These are phyloP conservation scores for Metallyticus violacea DNA, from an alignment of 2,888 invertebrate genomes.

Conservation along the genomic window DNA sequence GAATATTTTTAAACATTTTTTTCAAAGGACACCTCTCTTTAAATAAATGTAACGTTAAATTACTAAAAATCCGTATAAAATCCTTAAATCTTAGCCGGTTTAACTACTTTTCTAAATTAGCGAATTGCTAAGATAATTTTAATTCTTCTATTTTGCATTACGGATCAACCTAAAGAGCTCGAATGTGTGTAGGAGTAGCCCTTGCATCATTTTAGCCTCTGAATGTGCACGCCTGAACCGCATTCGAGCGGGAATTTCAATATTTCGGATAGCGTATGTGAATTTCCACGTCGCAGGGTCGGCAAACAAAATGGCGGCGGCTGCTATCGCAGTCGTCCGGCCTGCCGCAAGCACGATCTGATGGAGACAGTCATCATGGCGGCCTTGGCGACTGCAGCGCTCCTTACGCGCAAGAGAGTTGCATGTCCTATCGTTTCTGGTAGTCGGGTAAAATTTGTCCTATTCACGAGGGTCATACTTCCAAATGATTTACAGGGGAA, in stretches of 20 bases:
- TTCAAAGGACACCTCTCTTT: neutral
- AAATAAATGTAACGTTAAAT: neutral
- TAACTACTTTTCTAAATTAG: neutral
- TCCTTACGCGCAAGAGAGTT: neutral
- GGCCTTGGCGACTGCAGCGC: conserved; percentile 5
- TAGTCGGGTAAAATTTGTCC: neutral
- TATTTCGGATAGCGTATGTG: neutral
- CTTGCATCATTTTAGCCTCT: neutral
- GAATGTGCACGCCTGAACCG: neutral
- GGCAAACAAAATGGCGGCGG: conserved; percentile 15
- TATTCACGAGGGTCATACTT: no score
- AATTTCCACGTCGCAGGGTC: neutral
- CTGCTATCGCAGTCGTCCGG: neutral
- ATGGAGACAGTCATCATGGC: conserved; percentile 14
- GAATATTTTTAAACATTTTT: neutral
- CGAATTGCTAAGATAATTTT: neutral
- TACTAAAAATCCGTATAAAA: neutral
- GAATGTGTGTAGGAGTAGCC: neutral
- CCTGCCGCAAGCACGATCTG: neutral
- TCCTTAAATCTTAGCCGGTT: neutral
- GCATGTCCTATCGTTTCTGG: neutral
- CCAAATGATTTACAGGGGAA: no score
- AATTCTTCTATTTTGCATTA: neutral
- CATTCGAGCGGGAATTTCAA: neutral
- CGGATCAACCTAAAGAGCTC: neutral